These are phyloP conservation scores for Spicauda simplicius DNA, from an alignment of 2,888 invertebrate genomes.

Conservation along the genomic window DNA sequence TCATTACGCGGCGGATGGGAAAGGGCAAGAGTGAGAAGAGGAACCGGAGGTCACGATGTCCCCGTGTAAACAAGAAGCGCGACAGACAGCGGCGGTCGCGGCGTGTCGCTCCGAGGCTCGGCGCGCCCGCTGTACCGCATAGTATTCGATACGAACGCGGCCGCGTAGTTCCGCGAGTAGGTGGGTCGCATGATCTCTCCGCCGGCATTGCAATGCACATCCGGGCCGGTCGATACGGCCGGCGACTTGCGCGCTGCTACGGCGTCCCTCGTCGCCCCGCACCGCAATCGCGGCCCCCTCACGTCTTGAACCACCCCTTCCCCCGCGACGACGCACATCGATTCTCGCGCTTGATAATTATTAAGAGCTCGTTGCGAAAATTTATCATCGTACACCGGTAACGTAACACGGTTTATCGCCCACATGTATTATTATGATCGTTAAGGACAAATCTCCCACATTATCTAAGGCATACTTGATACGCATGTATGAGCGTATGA, in stretches of 20 bases:
- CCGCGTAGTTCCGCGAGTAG: slow-evolving; percentile 62
- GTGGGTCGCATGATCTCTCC: slow-evolving; percentile 72
- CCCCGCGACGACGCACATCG: slow-evolving; percentile 68
- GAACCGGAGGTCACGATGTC: slow-evolving; percentile 25
- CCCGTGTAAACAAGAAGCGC: slow-evolving; percentile 38
- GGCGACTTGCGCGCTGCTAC: slow-evolving; percentile 78
- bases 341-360: slow-evolving; percentile 75
- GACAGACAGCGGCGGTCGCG: slow-evolving; percentile 40
- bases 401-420: not conserved
- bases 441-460: not conserved
- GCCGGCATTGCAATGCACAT: slow-evolving; percentile 76
- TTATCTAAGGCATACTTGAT: not conserved
- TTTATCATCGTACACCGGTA: slow-evolving; percentile 39
- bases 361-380: slow-evolving; percentile 49
- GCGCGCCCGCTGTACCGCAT: slow-evolving; percentile 40
- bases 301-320: slow-evolving; percentile 50
- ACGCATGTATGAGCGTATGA: not conserved
- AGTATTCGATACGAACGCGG: slow-evolving; percentile 51
- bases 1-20: slow-evolving; percentile 39
- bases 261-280: slow-evolving; percentile 61
- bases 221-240: slow-evolving; percentile 81
- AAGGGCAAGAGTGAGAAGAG: slow-evolving; percentile 38
- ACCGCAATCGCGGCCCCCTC: slow-evolving; percentile 53
- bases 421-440: not conserved
- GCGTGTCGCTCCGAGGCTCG: slow-evolving; percentile 41